Evolutionary conservation across 2,888 invertebrate genomes (phyloP).

Genomic region (Lypha dubia): DNA sequence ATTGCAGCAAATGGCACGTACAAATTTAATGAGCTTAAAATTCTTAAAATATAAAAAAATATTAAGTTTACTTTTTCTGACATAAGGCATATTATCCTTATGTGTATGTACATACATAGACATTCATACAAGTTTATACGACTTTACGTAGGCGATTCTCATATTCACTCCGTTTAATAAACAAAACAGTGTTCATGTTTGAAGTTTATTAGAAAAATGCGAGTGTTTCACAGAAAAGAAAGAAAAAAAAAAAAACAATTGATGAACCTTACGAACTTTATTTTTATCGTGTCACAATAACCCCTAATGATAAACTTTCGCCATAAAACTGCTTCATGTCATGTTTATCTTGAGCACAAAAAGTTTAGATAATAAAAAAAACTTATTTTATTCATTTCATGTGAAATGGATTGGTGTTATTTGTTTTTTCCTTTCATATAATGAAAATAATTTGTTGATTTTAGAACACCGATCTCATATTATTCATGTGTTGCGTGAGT

Average conservation of each 20-base stretch:
- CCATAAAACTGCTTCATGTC: slow-evolving; percentile 18
- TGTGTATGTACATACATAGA: too few species aligned
- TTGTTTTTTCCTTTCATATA: not conserved
- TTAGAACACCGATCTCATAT: not conserved
- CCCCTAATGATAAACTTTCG: not conserved
- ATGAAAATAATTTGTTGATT: not conserved
- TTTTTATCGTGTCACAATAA: slow-evolving; percentile 2
- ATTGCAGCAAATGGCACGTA: too few species aligned
- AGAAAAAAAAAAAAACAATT: not conserved
- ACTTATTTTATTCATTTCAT: not conserved
- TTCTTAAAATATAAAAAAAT: too few species aligned
- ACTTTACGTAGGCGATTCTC: too few species aligned
- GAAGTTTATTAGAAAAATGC: slow-evolving; percentile 9
- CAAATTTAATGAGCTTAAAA: too few species aligned
- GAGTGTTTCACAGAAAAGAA: too few species aligned
- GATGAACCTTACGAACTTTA: not conserved
- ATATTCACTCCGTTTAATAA: not conserved
- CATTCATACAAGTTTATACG: too few species aligned
- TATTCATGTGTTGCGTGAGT: not conserved
- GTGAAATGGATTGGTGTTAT: not conserved
- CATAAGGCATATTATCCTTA: too few species aligned
- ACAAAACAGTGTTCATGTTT: not conserved
- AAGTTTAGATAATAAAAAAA: slow-evolving; percentile 12
- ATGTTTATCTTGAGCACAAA: not conserved
- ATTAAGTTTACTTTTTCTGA: too few species aligned